Base-by-base conservation (phyloP, 2,888 invertebrate genomes). In the Proisotoma minuta region DNA sequence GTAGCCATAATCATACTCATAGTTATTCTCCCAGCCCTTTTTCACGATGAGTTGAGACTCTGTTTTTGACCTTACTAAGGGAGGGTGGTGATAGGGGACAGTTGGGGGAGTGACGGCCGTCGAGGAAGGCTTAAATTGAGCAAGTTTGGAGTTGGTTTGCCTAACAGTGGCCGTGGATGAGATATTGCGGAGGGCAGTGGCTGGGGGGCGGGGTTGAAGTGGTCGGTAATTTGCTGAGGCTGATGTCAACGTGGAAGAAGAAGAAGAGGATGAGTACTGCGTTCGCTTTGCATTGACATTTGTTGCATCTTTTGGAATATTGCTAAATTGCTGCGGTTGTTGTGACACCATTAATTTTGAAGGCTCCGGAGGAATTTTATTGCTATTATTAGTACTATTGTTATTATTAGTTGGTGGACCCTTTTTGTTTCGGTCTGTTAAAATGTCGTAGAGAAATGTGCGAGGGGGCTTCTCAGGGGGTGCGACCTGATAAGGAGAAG, bases 391-490 rank as follows among this genome's bases (percentile, higher is more conserved):
- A 40, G 12, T 59, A 27, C 29, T 61, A 23, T 3, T 40, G 28
- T 29, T 40, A 3, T 10, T 34, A 8, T 15, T 27, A 24, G 27
- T 28, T 28, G 29, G 15, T 53, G 29, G 27, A 23, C 34, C n/a
- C n/a, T n/a, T 57, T 20, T 22, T 57, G 23, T 28, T 18, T 18
- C 26, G 60, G 57, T 68, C 69, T 1, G 64, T 59, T 8, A 66
- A 52, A 53, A 68, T 65, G 27, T 73, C 72, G 59, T 73, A 72
- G 4, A 70, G 57, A 49, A 87, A 85, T 1, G 82, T 83, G 66
- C 88, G 77, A 0, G 88, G 89, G 1, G 89, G 88, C 75, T 89
- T 88, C 73, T 85, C 84, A 0, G 88, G 89, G 0, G 88, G 87
- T 3, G 87, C 87, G 0, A 87, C 87, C 20, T 56, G 50, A 23